Evolutionary conservation across 1,140 invertebrate genomes (phyloP).

Genomic region (Epicauta chinensis): DNA sequence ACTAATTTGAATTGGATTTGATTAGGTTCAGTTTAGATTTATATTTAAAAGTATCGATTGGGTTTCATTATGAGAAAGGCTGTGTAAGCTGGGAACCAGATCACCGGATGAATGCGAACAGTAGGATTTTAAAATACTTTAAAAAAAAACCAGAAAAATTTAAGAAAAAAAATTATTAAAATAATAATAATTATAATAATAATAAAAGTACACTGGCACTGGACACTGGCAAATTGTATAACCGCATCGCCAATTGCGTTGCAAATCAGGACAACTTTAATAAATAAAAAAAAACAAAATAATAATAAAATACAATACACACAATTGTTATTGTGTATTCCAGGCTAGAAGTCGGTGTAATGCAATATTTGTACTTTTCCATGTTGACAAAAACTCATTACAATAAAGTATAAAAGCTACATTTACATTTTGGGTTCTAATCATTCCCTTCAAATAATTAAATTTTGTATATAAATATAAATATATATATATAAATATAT

Average conservation of each 20-base stretch:
- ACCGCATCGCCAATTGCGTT: conserved; percentile 18
- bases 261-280: conserved; percentile 13
- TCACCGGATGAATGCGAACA: conserved; percentile 34
- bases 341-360: conserved; percentile 43
- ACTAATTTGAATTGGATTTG: conserved; percentile 30
- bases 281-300: background rate
- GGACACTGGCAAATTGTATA: conserved; percentile 35
- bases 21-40: conserved; percentile 32
- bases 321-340: conserved; percentile 39
- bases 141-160: background rate
- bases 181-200: background rate
- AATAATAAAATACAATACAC: conserved; percentile 21
- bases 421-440: conserved; percentile 21
- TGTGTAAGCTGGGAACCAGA: conserved; percentile 37
- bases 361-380: conserved; percentile 48
- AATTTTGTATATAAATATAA: conserved; percentile 7
- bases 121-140: conserved; percentile 14
- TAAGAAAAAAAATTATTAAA: background rate
- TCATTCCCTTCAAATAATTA: conserved; percentile 16
- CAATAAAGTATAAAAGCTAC: conserved; percentile 44
- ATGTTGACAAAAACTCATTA: conserved; percentile 45
- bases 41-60: conserved; percentile 13
- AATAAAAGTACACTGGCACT: conserved; percentile 33
- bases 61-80: conserved; percentile 27
- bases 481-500: too few species aligned